Evolutionary conservation across 2,888 invertebrate genomes (phyloP), one percentile per base, ranked within the genome.

Genomic region (Theretra japonica): DNA sequence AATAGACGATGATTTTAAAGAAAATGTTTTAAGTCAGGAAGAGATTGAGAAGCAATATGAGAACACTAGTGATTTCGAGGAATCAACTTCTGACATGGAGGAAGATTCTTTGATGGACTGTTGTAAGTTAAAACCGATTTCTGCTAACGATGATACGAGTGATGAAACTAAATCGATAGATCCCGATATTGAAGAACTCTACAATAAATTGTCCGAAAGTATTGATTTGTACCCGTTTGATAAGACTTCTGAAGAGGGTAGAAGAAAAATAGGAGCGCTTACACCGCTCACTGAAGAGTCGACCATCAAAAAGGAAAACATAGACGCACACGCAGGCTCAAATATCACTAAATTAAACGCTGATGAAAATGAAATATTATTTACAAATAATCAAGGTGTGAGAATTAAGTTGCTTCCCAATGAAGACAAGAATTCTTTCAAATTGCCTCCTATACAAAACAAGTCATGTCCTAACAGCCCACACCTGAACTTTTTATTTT

Each of bases 201-300:
- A 92, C 72, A 83, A 77, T n/a, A 92, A 89, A 76, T 70, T 89
- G 25, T 82, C 87, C 11, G 85, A 86, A 74, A 87, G 76, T 72
- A 79, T 86, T 17, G 83, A 88, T 21, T 70, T 84, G n/a, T 75
- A 79, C 68, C 71, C 74, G 6, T 71, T 76, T 4, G 81, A 83
- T 7, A 79, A 77, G 62, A 72, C 79, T 25, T 75, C 73, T 23
- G 85, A 86, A 6, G 76, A 80, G 15, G 82, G 82, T 0, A 77
- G 79, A n/a, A 81, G 75, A 68, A 85, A 80, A 28, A 77, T 86
- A 72, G 83, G 81, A 58, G 77, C 84, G 11, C 79, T 94, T 28
- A 89, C 93, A 6, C 91, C 94, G n/a, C 77, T 94, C 4, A 88
- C 90, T 21, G 94, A 94, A 80, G 94, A 94, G 76, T 87, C 92